Percentiles rank a stretch among this genome's conserved stretches.
phyloP scores from a whole-genome alignment of 2,113 vertebrate species.

The Rafetus swinhoei region DNA sequence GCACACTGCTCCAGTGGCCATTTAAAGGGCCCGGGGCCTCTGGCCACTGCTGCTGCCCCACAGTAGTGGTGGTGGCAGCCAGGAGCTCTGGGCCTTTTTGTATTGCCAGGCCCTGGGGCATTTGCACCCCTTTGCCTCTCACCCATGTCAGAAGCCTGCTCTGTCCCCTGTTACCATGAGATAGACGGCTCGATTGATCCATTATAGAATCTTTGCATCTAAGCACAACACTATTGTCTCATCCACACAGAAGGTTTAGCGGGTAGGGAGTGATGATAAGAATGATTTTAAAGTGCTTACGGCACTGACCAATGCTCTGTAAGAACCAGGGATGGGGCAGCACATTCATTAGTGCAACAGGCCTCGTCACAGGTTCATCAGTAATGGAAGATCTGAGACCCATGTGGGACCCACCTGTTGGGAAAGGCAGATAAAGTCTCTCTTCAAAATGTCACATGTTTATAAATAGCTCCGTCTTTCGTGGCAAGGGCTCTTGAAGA shows the following conservation, averaged over 20 bases:
- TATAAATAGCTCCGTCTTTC: background rate
- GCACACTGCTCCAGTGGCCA: no score
- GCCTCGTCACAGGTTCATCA: background rate
- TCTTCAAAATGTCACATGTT: background rate
- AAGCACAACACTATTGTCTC: background rate
- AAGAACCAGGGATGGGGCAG: background rate
- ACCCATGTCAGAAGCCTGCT: no score
- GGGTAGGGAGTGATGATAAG: background rate
- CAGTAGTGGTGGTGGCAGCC: no score
- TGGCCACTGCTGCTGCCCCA: no score
- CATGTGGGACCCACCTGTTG: constrained; percentile 35
- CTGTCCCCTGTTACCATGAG: background rate
- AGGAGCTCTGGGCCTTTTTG: no score
- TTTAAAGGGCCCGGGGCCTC: no score
- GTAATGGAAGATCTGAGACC: background rate
- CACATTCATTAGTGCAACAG: constrained; percentile 3
- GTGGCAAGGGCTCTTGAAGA: background rate
- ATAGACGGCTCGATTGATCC: background rate
- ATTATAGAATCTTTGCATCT: background rate
- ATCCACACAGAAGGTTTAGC: background rate
- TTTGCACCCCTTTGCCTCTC: no score
- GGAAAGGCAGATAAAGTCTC: constrained; percentile 4
- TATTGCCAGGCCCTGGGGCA: no score
- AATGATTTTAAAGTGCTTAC: background rate
- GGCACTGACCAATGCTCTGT: background rate